Conservation (phyloP, 2,888 invertebrate species). For the Drepanosiphum platanoidis region DNA sequence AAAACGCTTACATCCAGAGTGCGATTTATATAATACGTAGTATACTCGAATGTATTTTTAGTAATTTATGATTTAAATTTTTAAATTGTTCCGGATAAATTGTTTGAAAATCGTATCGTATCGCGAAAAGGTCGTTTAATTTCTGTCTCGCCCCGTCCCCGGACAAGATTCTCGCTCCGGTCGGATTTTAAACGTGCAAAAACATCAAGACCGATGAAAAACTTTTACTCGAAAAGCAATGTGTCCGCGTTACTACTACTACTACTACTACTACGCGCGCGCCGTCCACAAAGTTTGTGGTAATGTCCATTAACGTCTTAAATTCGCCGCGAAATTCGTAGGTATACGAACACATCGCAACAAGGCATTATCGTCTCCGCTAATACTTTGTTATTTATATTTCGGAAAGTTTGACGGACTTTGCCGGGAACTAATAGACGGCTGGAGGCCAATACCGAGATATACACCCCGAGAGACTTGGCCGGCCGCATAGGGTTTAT, state of each 20-base stretch:
- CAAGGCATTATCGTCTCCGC: background rate
- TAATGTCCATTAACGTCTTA: background rate
- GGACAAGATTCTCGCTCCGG: background rate
- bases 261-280: no score
- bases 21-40: background rate
- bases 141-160: background rate
- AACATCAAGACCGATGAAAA: background rate
- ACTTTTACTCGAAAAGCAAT: background rate
- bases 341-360: background rate
- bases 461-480: no score
- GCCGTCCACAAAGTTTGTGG: background rate
- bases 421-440: background rate
- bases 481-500: no score
- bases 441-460: no score
- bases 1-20: background rate
- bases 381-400: background rate
- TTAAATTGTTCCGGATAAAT: background rate
- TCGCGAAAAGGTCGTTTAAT: background rate
- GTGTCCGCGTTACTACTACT: background rate
- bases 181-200: background rate
- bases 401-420: background rate
- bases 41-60: background rate
- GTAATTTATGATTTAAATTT: constrained; percentile 11
- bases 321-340: background rate
- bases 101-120: background rate